Evolutionary conservation across 2,113 vertebrate species (phyloP).

Genomic region (Andinoacara biseriatus): DNA sequence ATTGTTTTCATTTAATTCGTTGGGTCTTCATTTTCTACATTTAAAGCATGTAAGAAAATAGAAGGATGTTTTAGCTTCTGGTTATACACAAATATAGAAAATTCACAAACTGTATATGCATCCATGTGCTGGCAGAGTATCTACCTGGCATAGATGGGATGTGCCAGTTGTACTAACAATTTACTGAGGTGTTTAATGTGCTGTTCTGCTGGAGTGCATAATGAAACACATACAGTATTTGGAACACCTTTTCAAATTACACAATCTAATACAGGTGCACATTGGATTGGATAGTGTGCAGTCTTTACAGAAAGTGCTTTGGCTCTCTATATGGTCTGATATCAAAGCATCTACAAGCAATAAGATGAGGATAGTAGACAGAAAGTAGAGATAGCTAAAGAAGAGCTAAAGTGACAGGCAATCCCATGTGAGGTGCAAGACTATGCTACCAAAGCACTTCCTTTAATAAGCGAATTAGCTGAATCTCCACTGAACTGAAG

Average conservation of each 20-base stretch:
- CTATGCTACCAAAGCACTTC: background rate
- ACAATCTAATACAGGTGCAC: background rate
- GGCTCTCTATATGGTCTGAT: background rate
- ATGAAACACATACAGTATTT: background rate
- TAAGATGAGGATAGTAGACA: background rate
- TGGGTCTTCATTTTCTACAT: background rate
- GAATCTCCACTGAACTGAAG: slow-evolving; percentile 33
- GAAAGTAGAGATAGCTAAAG: background rate
- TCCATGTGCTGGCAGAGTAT: background rate
- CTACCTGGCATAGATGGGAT: background rate
- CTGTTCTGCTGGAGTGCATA: background rate
- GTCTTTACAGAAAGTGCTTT: background rate
- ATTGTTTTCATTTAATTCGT: background rate
- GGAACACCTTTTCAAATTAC: background rate
- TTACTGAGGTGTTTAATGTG: background rate
- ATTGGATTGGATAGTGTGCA: background rate
- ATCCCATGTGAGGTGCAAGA: background rate
- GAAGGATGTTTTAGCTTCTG: background rate
- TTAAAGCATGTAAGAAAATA: background rate
- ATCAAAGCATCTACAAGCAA: background rate
- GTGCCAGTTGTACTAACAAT: background rate
- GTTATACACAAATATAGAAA: background rate
- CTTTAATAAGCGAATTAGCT: slow-evolving; percentile 16
- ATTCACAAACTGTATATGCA: background rate
- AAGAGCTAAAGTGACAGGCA: background rate